Conservation (phyloP, 2,797 vertebrate genomes). For the Phoxinus dragarum region DNA sequence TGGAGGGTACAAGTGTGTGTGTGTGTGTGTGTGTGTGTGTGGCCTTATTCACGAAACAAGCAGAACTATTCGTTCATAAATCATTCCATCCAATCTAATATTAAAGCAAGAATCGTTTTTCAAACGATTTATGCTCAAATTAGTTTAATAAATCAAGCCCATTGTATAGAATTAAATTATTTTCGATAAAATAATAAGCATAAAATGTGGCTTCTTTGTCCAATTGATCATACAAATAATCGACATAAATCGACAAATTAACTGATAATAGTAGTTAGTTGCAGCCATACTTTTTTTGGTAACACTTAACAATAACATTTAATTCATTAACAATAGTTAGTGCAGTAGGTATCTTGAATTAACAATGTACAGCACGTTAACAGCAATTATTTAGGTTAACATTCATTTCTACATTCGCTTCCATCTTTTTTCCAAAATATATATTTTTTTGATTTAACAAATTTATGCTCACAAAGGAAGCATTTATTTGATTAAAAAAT, state of each 20-base stretch:
- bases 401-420: neutral
- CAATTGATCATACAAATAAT: neutral
- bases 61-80: neutral
- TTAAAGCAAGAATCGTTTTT: neutral
- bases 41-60: neutral
- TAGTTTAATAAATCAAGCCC: neutral
- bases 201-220: neutral
- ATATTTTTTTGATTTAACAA: neutral
- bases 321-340: neutral
- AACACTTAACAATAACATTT: neutral
- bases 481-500: neutral
- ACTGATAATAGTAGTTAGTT: neutral
- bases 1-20: slow-evolving; percentile 11
- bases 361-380: neutral
- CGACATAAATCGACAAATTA: neutral
- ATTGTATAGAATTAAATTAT: neutral
- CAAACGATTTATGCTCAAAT: neutral
- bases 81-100: neutral
- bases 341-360: neutral
- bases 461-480: neutral
- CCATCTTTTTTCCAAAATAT: neutral
- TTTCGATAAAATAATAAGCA: neutral
- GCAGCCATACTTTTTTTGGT: neutral
- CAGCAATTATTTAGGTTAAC: neutral
- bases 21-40: neutral